phyloP scores from a whole-genome alignment of 2,797 vertebrate genomes.

The Loris lydekkerianus region DNA sequence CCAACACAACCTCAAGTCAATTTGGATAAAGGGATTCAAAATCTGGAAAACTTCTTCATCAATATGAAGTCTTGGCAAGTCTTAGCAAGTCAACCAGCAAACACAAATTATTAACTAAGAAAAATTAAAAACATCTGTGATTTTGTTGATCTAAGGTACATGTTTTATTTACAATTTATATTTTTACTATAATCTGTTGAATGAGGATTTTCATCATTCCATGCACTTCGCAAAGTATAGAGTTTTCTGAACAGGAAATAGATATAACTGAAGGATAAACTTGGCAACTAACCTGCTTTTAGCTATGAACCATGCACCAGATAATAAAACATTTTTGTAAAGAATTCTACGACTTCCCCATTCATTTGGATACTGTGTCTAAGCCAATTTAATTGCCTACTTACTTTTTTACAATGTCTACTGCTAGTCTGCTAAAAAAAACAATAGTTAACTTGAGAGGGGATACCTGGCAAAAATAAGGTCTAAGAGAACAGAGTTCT shows the following conservation, averaged over 20 bases:
- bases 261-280: neutral
- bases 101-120: neutral
- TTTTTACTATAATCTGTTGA: neutral
- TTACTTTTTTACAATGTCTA: slow-evolving; percentile 66
- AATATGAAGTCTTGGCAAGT: neutral
- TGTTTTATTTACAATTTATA: slow-evolving; percentile 6
- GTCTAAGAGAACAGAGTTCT: too few species aligned
- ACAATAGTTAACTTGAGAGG: neutral
- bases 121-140: slow-evolving; percentile 3
- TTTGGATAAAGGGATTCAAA: neutral
- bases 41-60: neutral
- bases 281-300: neutral
- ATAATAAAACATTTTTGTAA: neutral
- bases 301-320: neutral
- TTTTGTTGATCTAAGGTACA: neutral
- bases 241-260: neutral
- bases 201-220: slow-evolving; percentile 35
- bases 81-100: neutral
- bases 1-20: neutral
- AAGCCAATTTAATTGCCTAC: slow-evolving; percentile 50
- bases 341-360: neutral
- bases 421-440: neutral
- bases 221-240: neutral
- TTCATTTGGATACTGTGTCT: neutral
- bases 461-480: too few species aligned